These are phyloP conservation scores for Sebastes wilsoni DNA, from an alignment of 2,797 vertebrate genomes.

Conservation along the genomic window DNA sequence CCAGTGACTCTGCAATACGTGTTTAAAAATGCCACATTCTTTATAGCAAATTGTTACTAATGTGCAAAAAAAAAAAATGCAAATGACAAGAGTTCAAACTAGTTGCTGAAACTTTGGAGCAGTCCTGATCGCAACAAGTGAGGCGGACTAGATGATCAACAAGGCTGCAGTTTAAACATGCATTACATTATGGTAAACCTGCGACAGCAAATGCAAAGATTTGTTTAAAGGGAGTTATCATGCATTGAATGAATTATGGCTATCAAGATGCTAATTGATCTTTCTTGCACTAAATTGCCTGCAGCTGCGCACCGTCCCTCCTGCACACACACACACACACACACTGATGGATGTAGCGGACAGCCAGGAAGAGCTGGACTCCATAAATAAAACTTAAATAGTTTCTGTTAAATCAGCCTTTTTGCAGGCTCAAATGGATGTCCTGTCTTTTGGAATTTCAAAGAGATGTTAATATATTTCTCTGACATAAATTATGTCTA, in stretches of 20 bases:
- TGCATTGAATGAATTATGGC: slow-evolving; percentile 32
- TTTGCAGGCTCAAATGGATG: not conserved
- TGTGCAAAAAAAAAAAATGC: not conserved
- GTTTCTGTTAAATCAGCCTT: slow-evolving; percentile 9
- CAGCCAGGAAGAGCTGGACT: not conserved
- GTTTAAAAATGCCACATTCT: not conserved
- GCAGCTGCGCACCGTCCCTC: slow-evolving; percentile 32
- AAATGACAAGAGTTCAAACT: not conserved
- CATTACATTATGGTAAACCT: not conserved
- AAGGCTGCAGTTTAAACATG: slow-evolving; percentile 8
- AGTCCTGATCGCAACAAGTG: slow-evolving; percentile 54
- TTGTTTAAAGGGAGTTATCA: slow-evolving; percentile 29
- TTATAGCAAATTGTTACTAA: not conserved
- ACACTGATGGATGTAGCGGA: not conserved
- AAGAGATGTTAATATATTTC: not conserved
- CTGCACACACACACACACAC: slow-evolving; percentile 10
- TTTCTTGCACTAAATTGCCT: slow-evolving; percentile 22
- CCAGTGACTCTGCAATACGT: not conserved
- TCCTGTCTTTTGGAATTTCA: not conserved
- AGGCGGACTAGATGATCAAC: slow-evolving; percentile 25
- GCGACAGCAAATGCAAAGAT: slow-evolving; percentile 24
- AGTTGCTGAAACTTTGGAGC: slow-evolving; percentile 21
- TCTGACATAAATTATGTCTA: slow-evolving; percentile 25
- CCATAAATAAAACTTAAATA: slow-evolving; percentile 12
- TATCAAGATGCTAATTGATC: slow-evolving; percentile 34